phyloP scores from a whole-genome alignment of 2,888 invertebrate genomes.

The Drosophila meridiana region DNA sequence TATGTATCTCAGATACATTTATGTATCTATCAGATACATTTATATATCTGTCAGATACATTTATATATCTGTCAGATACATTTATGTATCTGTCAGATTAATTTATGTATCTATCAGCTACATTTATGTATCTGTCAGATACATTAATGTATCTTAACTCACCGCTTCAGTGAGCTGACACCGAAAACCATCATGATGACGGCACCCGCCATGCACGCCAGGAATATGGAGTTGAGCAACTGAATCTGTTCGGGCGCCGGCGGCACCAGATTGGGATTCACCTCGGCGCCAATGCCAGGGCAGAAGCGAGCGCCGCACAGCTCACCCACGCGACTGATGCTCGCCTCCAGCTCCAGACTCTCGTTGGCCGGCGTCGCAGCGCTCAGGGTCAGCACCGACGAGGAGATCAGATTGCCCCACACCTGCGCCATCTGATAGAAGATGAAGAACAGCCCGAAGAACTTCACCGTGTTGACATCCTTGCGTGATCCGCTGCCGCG shows the following conservation, averaged over 20 bases:
- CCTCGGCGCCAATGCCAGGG: conserved; percentile 86
- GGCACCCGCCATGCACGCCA: conserved; percentile 92
- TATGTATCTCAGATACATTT: not conserved
- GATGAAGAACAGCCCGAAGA: conserved; percentile 98
- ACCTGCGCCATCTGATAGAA: conserved; percentile 98
- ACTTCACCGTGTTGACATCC: conserved; percentile 93
- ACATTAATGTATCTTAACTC: conserved; percentile 13
- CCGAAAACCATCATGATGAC: conserved; percentile 90
- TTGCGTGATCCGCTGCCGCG: conserved; percentile 87
- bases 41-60: too few species aligned
- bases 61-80: too few species aligned
- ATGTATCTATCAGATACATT: too few species aligned
- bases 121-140: not conserved
- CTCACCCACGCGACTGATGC: conserved; percentile 85
- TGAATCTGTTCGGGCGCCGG: conserved; percentile 91
- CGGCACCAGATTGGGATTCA: conserved; percentile 89
- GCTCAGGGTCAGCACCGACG: conserved; percentile 86
- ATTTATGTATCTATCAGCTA: not conserved
- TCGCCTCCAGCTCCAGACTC: conserved; percentile 47
- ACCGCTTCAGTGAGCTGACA: conserved; percentile 93
- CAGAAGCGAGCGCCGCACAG: conserved; percentile 92
- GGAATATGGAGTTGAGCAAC: conserved; percentile 92
- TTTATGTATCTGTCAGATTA: too few species aligned
- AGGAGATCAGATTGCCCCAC: conserved; percentile 96
- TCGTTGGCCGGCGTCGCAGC: conserved; percentile 47